These are phyloP conservation scores for Lamellibrachia columna DNA, from an alignment of 2,888 invertebrate genomes.

Conservation along the genomic window DNA sequence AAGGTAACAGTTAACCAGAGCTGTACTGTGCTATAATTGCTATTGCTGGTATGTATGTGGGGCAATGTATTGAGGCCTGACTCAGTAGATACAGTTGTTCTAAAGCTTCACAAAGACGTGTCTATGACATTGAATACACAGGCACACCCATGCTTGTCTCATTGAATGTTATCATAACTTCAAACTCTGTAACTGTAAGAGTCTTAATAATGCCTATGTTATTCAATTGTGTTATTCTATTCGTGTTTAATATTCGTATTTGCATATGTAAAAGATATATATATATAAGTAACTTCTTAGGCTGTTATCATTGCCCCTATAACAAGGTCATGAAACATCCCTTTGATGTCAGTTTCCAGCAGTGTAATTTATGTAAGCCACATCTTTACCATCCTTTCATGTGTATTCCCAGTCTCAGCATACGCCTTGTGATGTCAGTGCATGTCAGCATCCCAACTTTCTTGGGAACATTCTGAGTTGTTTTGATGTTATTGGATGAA, in stretches of 20 bases:
- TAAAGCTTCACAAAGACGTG: background rate
- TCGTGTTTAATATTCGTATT: too few species aligned
- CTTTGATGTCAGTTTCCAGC: background rate
- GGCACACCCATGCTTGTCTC: too few species aligned
- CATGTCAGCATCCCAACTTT: background rate
- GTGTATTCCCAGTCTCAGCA: background rate
- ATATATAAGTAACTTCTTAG: background rate
- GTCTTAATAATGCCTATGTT: too few species aligned
- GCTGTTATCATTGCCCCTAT: background rate
- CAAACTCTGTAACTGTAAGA: too few species aligned
- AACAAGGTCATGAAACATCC: background rate
- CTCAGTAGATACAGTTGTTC: background rate
- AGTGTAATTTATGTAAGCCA: background rate
- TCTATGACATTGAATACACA: background rate
- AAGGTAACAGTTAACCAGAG: background rate
- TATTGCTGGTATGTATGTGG: background rate
- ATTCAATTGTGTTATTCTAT: too few species aligned
- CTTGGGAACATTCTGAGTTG: background rate
- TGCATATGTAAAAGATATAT: too few species aligned
- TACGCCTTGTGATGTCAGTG: background rate
- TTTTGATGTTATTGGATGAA: background rate
- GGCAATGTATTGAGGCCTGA: background rate
- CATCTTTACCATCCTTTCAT: slow-evolving; percentile 8
- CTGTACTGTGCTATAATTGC: background rate
- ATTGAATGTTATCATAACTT: too few species aligned